phyloP scores from a whole-genome alignment of 1,140 invertebrate species.

The Trissolcus basalis region DNA sequence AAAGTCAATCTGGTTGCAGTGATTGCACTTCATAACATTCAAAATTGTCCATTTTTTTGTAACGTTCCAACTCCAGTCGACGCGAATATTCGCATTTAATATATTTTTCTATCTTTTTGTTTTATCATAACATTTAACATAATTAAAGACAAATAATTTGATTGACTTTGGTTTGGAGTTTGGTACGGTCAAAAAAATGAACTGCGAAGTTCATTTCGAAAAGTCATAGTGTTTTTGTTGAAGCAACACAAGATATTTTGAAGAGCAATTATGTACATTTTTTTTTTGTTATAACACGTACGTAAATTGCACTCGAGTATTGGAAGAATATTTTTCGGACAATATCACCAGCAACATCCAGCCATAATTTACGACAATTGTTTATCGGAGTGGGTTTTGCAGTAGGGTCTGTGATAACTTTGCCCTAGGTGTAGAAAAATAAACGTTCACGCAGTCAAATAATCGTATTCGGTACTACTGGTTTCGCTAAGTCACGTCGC shows the following conservation, averaged over 20 bases:
- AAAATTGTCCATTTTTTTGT: no score
- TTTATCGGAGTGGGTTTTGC: slow-evolving; percentile 16
- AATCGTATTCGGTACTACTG: slow-evolving; percentile 47
- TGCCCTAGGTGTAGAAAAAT: slow-evolving; percentile 71
- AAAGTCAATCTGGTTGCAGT: no score
- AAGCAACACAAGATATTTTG: slow-evolving; percentile 37
- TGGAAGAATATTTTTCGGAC: slow-evolving; percentile 28
- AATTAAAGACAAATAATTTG: no score
- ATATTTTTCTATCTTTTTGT: no score
- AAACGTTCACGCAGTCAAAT: slow-evolving; percentile 64
- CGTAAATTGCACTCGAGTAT: slow-evolving; percentile 27
- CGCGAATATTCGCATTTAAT: no score
- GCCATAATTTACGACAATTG: slow-evolving; percentile 23
- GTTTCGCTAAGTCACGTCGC: slow-evolving; percentile 25
- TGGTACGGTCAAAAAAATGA: background rate
- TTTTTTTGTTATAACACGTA: slow-evolving; percentile 8
- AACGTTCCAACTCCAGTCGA: no score
- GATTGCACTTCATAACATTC: no score
- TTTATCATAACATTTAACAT: no score
- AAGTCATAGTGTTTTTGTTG: slow-evolving; percentile 32
- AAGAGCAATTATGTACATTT: slow-evolving; percentile 28
- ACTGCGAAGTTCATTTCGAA: slow-evolving; percentile 22
- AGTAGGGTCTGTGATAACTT: slow-evolving; percentile 65
- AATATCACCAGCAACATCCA: slow-evolving; percentile 23
- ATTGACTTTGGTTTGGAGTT: no score